These are phyloP conservation scores for Phengaris alcon DNA, from an alignment of 2,888 invertebrate species.

Conservation along the genomic window DNA sequence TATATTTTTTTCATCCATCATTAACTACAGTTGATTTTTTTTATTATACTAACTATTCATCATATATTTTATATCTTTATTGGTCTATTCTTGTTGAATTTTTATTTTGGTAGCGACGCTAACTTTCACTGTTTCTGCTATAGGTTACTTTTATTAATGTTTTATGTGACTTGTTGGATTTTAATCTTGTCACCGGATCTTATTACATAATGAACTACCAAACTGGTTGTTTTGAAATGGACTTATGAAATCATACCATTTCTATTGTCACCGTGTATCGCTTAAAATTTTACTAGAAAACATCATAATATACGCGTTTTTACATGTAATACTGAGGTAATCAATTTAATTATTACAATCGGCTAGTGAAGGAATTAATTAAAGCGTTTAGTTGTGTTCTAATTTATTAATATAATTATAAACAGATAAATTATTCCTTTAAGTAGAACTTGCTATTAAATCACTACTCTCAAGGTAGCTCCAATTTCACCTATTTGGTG, in stretches of 20 bases:
- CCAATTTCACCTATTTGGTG: background rate
- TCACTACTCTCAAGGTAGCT: background rate
- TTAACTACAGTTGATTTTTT: background rate
- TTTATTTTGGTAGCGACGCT: background rate
- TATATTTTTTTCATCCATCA: background rate
- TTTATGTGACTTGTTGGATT: constrained; percentile 19
- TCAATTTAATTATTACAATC: too few species aligned
- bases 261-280: background rate
- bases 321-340: too few species aligned
- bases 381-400: too few species aligned
- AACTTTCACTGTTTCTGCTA: constrained; percentile 22
- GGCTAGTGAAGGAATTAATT: too few species aligned
- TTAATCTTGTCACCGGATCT: constrained; percentile 12
- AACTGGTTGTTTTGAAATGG: constrained; percentile 16
- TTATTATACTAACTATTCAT: background rate
- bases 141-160: constrained; percentile 20
- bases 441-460: too few species aligned
- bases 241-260: constrained; percentile 17
- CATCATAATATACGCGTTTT: background rate
- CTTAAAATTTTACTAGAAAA: background rate
- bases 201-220: constrained; percentile 20
- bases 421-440: too few species aligned
- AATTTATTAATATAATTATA: too few species aligned
- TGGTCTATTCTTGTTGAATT: background rate
- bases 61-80: background rate